Base-by-base conservation (phyloP, 2,888 invertebrate genomes). In the Ormyrus nitidulus region DNA sequence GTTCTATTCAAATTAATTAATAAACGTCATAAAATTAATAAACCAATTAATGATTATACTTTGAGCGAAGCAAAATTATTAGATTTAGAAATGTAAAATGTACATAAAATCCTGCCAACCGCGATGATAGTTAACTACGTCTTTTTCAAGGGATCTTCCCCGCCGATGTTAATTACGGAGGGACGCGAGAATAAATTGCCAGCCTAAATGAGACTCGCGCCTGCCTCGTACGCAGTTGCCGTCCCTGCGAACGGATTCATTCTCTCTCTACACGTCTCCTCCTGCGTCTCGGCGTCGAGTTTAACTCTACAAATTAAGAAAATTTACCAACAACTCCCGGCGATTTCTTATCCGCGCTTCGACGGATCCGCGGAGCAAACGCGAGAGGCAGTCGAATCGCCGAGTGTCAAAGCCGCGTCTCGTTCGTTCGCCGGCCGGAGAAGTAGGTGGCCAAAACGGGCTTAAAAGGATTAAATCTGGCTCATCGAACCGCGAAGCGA, bases 171-270 rank as follows among this genome's bases (percentile, higher is more conserved):
- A 89, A 90, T 90, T 89, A 88, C 87, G 86, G 88, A 88, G 80
- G 88, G 80, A 84, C 87, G 85, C 86, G 87, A 87, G 87, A 87
- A 89, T 87, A 87, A 88, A 89, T 89, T 88, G 89, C 87, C 83
- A 83, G 82, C 83, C 85, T 84, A 88, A 87, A 88, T 86, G 86
- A 86, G 86, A 81, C 85, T 76, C 73, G 78, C 49, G 7, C 46
- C 51, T 34, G 34, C 64, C 79, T 76, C 73, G 48, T 68, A 34
- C 34, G 34, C 34, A 34, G 34, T 34, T 34, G 34, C 34, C 34
- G 34, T 34, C 34, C 34, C 34, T 34, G 34, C 34, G 34, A 34
- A 34, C 34, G 34, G 3, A 34, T 34, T 34, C 34, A 34, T 34
- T 34, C 34, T 34, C 34, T 34, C 34, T 34, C 34, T 34, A 2